phyloP scores from a whole-genome alignment of 2,113 vertebrate genomes.

The Athene cunicularia region DNA sequence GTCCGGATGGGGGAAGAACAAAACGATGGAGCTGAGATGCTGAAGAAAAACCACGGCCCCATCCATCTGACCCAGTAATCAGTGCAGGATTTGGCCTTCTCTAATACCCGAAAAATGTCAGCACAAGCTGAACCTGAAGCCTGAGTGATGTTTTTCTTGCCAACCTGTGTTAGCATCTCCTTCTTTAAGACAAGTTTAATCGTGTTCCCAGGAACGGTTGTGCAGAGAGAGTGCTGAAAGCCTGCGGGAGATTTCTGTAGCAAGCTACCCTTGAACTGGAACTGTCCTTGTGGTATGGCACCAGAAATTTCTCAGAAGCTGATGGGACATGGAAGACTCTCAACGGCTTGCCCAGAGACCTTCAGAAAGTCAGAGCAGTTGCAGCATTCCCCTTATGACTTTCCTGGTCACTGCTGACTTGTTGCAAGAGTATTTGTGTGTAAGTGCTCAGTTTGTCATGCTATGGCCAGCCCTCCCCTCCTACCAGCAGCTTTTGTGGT shows the following conservation, averaged over 20 bases:
- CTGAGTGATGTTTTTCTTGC: constrained; percentile 16
- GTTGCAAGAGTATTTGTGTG: not conserved
- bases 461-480: not conserved
- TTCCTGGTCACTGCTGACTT: not conserved
- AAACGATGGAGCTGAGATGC: not conserved
- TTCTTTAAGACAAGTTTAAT: not conserved
- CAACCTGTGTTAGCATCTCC: not conserved
- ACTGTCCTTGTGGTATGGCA: not conserved
- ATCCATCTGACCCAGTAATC: not conserved
- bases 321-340: not conserved
- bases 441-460: not conserved
- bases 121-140: not conserved
- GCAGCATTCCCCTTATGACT: not conserved
- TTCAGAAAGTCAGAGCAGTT: not conserved
- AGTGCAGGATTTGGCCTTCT: not conserved
- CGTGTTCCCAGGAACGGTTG: not conserved
- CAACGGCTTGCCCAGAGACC: not conserved
- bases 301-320: not conserved
- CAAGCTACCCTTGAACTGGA: not conserved
- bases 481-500: not conserved
- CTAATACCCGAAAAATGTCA: not conserved
- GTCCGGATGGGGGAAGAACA: not conserved
- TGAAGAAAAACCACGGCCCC: fast-evolving
- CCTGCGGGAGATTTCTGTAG: not conserved
- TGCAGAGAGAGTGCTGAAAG: not conserved